A percentile compares a stretch with the other conserved stretches of the same genome.
These are phyloP conservation scores for Drosophila robusta DNA, from an alignment of 2,888 invertebrate species.

Conservation along the genomic window DNA sequence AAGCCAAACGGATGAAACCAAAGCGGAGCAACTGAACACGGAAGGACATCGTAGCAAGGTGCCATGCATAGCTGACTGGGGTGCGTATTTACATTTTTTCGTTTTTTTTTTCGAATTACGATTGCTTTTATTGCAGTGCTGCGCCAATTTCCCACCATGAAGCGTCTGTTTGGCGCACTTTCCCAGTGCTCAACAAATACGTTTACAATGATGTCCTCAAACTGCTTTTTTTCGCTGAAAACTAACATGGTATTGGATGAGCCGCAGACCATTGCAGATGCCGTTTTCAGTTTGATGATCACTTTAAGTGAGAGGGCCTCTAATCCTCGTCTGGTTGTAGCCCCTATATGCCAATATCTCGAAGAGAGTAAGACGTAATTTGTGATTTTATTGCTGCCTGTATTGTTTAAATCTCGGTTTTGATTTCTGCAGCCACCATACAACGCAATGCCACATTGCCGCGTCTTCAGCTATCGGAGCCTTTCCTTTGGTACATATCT, in stretches of 20 bases:
- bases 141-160: conserved; percentile 92
- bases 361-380: conserved; percentile 77
- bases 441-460: conserved; percentile 83
- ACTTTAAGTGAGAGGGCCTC: conserved; percentile 92
- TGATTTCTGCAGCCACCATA: conserved; percentile 73
- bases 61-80: conserved; percentile 91
- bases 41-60: conserved; percentile 86
- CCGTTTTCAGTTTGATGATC: conserved; percentile 93
- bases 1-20: conserved; percentile 93
- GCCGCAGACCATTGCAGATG: conserved; percentile 92
- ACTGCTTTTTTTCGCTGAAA: conserved; percentile 84
- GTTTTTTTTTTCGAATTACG: neutral
- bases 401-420: neutral
- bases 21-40: conserved; percentile 88
- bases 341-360: conserved; percentile 91
- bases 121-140: conserved; percentile 86
- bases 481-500: conserved; percentile 93
- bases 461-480: conserved; percentile 90
- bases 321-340: conserved; percentile 90
- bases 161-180: conserved; percentile 91
- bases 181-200: conserved; percentile 91
- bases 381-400: neutral
- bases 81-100: conserved; percentile 81
- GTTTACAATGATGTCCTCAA: conserved; percentile 88
- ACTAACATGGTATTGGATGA: conserved; percentile 86